Percentiles rank a stretch among this genome's conserved stretches.
Conservation (phyloP, 2,113 vertebrate genomes). For the Dasyurus viverrinus region DNA sequence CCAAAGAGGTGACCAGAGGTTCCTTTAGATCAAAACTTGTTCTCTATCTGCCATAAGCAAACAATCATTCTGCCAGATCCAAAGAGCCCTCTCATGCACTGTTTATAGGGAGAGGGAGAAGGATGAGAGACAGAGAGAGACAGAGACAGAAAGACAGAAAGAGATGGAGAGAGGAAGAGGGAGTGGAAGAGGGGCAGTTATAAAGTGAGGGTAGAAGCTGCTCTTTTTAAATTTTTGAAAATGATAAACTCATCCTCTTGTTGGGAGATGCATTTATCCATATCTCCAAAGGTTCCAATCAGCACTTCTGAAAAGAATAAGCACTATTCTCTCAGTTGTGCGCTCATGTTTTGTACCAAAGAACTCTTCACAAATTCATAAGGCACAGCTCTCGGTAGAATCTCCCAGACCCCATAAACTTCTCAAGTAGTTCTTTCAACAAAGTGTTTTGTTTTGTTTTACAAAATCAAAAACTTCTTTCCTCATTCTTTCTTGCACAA, state of each 20-base stretch:
- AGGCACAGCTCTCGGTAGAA: background rate
- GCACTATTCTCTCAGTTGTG: background rate
- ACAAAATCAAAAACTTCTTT: background rate
- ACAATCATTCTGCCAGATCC: background rate
- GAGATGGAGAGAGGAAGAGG: background rate
- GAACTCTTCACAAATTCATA: background rate
- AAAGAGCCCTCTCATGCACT: background rate
- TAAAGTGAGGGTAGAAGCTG: background rate
- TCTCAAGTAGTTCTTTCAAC: background rate
- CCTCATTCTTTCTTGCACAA: background rate
- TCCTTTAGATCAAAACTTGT: background rate
- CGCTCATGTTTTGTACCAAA: background rate
- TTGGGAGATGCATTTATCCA: background rate
- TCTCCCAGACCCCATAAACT: background rate
- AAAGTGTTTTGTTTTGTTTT: background rate
- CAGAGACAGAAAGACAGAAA: background rate
- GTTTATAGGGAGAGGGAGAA: background rate
- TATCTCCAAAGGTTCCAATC: background rate
- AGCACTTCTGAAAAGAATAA: background rate
- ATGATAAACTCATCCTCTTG: background rate
- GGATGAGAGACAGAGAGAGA: too few relatives aligned
- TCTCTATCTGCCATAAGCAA: background rate
- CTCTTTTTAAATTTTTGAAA: background rate
- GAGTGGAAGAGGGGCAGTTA: background rate
- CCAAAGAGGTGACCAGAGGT: background rate